Evolutionary conservation across 2,888 invertebrate species (phyloP).

Genomic region (Pseudococcus viburni): DNA sequence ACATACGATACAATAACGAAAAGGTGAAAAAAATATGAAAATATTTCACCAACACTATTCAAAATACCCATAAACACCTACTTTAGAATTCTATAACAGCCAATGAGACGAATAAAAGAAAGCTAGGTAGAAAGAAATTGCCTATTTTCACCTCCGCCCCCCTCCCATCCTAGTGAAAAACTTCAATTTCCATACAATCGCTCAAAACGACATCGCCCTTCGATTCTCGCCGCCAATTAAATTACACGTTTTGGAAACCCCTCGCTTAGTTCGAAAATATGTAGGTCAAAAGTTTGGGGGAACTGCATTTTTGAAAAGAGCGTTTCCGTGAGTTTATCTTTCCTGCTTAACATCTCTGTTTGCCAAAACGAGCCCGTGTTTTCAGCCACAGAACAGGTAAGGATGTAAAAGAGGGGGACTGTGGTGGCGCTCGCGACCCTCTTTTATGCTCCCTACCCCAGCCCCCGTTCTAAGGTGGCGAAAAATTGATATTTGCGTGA

Average conservation of each 20-base stretch:
- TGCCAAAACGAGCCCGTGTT: constrained; percentile 6
- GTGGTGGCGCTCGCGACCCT: not conserved
- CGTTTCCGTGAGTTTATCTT: constrained; percentile 14
- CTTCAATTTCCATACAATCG: not conserved
- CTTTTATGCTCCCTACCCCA: not conserved
- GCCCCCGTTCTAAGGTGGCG: not conserved
- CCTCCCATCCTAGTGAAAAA: not conserved
- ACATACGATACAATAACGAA: not conserved
- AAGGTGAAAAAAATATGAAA: not conserved
- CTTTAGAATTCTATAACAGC: not conserved
- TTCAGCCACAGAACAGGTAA: constrained; percentile 7
- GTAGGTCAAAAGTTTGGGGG: constrained; percentile 8
- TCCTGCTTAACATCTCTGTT: constrained; percentile 14
- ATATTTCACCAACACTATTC: not conserved
- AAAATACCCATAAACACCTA: not conserved
- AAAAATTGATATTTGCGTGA: constrained; percentile 13
- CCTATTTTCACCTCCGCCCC: not conserved
- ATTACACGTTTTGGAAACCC: not conserved
- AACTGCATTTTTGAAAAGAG: constrained; percentile 14
- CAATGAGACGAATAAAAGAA: not conserved
- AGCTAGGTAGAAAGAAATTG: not conserved
- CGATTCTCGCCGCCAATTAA: not conserved
- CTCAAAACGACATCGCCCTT: not conserved
- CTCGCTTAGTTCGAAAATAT: not conserved
- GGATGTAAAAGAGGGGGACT: not conserved